These are phyloP conservation scores for Poeciliopsis turrubarensis DNA, from an alignment of 2,113 vertebrate genomes.

Conservation along the genomic window DNA sequence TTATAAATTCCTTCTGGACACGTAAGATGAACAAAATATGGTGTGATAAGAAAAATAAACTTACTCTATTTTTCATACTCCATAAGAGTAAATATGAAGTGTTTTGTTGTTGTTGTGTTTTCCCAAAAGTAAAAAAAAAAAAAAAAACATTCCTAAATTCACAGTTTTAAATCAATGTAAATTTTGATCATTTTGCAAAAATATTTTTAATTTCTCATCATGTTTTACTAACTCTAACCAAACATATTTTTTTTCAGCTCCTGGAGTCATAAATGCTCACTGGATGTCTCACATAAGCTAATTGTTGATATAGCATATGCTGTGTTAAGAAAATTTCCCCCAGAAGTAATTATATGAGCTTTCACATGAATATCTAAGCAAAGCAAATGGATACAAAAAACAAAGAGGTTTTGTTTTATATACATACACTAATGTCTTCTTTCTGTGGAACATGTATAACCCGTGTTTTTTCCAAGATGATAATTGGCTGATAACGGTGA, in stretches of 20 bases:
- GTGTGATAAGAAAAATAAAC: not conserved
- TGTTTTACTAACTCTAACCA: conserved; percentile 3
- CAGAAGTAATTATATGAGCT: not conserved
- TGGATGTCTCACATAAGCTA: conserved; percentile 15
- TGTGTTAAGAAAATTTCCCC: not conserved
- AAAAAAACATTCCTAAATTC: not conserved
- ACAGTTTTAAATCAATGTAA: not conserved
- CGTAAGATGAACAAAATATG: not conserved
- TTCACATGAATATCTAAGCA: not conserved
- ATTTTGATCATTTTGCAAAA: not conserved
- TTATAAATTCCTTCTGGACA: not conserved
- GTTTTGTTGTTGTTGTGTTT: not conserved
- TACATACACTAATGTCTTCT: too few relatives aligned
- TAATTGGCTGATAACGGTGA: not conserved
- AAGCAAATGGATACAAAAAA: too few relatives aligned
- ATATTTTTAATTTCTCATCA: not conserved
- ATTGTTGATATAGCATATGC: conserved; percentile 1
- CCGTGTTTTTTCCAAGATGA: not conserved
- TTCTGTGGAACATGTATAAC: too few relatives aligned
- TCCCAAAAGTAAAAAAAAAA: too few relatives aligned
- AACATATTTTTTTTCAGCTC: conserved; percentile 5
- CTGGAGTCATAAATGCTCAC: conserved; percentile 42
- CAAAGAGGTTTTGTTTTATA: not conserved
- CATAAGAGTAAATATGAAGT: too few relatives aligned
- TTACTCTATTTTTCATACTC: not conserved